Base-by-base conservation (phyloP, 2,888 invertebrate species). In the Athripsodes cinereus region DNA sequence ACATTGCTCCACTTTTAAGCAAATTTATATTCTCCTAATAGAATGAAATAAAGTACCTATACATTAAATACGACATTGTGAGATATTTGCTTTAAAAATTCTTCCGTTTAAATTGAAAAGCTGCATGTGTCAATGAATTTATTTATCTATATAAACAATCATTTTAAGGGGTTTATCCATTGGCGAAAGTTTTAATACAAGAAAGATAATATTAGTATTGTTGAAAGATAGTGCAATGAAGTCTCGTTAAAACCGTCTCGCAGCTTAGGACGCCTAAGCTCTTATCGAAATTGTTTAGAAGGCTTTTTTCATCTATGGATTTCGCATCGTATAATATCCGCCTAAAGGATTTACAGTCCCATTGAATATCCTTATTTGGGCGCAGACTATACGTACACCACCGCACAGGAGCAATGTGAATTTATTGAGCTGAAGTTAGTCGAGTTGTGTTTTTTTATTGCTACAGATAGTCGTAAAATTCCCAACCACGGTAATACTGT, bases 391-490 rank as follows among this genome's bases (percentile, higher is more conserved):
- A 47, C 52, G 44, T 47, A n/a, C 52, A 53, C 22, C 19, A 40
- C 18, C 21, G 44, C 31, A 51, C 49, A 22, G 52, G 56, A 18
- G 40, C 49, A 31, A 50, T 56, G 59, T 34, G 40, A 55, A 57
- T 60, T 57, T 53, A 51, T 57, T 50, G 55, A 35, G 31, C n/a
- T 16, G 8, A 44, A 44, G 22, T 56, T 51, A 21, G 52, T 2
- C 34, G 52, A 52, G 34, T 50, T 35, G 20, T 47, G 51, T 18
- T 55, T 56, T 49, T 56, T 56, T 56, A 56, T 56, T 56, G 18
- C 51, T 31, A 19, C 26, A 20, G 51, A 56, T 51, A 56, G 46
- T 56, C 55, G 35, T 56, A 56, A 56, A 56, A 56, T 50, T 40
- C 40, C 20, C 51, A 10, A 2, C n/a, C 40, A 40, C 22, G 35